Percentiles rank a stretch among this genome's conserved stretches.
These are phyloP conservation scores for Liolophura sinensis DNA, from an alignment of 1,140 invertebrate genomes.

Conservation along the genomic window DNA sequence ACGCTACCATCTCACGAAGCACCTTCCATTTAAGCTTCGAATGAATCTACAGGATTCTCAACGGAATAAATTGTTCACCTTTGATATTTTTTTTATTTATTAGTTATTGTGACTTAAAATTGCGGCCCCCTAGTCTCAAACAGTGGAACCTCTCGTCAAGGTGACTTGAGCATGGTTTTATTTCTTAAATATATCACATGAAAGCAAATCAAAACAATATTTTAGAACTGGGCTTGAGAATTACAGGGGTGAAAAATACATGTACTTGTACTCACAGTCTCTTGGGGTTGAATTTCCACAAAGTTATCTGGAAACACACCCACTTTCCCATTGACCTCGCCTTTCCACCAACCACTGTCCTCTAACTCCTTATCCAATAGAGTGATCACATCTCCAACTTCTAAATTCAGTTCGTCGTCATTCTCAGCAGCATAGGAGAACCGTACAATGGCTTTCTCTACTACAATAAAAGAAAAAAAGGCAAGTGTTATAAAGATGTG, in stretches of 20 bases:
- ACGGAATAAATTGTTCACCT: too few species aligned
- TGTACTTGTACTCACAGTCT: conserved; percentile 46
- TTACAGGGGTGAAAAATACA: neutral
- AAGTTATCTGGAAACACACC: conserved; percentile 99
- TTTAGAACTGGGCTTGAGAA: neutral
- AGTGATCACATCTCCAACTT: conserved; percentile 84
- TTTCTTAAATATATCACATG: too few species aligned
- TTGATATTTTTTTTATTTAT: too few species aligned
- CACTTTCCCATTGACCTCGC: conserved; percentile 83
- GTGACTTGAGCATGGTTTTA: too few species aligned
- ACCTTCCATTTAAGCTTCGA: too few species aligned
- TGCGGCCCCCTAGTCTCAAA: too few species aligned
- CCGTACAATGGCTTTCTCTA: conserved; percentile 74
- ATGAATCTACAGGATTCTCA: too few species aligned
- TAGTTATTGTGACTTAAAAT: too few species aligned
- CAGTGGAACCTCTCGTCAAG: too few species aligned
- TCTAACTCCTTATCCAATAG: conserved; percentile 81
- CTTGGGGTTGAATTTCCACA: conserved; percentile 54
- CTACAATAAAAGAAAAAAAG: conserved; percentile 6
- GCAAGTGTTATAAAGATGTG: neutral
- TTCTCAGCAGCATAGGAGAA: conserved; percentile 91
- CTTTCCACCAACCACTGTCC: conserved; percentile 97
- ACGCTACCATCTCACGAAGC: too few species aligned
- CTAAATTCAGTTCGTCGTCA: conserved; percentile 85
- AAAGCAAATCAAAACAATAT: too few species aligned